Percentiles rank a stretch among this genome's conserved stretches.
Conservation (phyloP, 2,113 vertebrate species). For the Cettia cetti region DNA sequence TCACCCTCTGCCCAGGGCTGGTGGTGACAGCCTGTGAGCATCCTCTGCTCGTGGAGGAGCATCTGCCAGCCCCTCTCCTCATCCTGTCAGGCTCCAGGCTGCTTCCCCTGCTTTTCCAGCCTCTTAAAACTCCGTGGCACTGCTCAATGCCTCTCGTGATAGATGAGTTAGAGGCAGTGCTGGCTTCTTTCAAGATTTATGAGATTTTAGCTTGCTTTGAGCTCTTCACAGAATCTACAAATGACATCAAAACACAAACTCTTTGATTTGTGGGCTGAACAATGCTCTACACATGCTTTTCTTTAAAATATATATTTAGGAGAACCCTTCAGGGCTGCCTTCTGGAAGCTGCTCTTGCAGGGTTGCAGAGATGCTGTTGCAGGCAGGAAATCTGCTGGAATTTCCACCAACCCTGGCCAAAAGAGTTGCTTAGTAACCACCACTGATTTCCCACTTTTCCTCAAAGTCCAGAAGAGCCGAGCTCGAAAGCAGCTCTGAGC, state of each 20-base stretch:
- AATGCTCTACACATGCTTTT: not conserved
- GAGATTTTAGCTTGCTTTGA: not conserved
- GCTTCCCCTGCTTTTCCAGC: not conserved
- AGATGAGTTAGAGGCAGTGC: not conserved
- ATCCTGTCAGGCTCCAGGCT: not conserved
- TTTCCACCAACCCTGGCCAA: not conserved
- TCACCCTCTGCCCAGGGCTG: not conserved
- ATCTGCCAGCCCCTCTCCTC: not conserved
- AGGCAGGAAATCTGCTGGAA: not conserved
- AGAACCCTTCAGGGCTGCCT: not conserved
- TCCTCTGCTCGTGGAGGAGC: not conserved
- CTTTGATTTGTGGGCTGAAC: not conserved
- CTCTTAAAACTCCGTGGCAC: not conserved
- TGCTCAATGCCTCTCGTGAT: not conserved
- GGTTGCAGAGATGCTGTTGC: not conserved
- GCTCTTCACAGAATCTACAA: constrained; percentile 21
- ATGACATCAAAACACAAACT: not conserved
- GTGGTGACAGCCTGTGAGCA: not conserved
- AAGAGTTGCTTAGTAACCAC: not conserved
- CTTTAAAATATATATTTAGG: not conserved
- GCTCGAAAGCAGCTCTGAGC: not conserved
- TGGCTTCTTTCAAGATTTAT: constrained; percentile 13
- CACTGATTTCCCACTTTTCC: not conserved
- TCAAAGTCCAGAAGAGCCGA: not conserved
- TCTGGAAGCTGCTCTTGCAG: not conserved